phyloP scores from a whole-genome alignment of 2,797 vertebrate genomes.

The Lagorchestes hirsutus region DNA sequence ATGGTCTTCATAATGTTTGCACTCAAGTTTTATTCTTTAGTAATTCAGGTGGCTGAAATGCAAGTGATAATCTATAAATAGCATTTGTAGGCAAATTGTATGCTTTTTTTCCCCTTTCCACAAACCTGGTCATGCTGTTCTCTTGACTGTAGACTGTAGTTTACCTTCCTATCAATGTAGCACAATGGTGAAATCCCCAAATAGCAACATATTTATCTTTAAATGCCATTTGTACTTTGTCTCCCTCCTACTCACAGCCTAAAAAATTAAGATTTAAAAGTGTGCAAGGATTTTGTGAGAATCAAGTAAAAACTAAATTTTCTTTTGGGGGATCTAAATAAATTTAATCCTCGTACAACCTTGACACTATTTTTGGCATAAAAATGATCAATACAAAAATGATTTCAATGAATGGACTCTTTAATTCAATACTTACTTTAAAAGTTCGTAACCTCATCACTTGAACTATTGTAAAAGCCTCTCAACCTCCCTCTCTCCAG shows the following conservation, averaged over 20 bases:
- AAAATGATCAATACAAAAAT: neutral
- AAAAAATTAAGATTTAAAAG: neutral
- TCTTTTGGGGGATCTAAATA: neutral
- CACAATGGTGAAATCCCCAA: neutral
- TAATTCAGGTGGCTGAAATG: neutral
- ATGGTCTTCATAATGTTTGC: neutral
- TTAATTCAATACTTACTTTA: neutral
- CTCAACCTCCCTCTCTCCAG: neutral
- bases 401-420: neutral
- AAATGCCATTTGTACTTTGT: neutral
- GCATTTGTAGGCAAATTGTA: neutral
- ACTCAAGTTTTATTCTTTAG: neutral
- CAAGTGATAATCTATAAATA: neutral
- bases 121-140: neutral
- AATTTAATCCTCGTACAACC: neutral
- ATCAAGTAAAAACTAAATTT: neutral
- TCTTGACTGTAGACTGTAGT: neutral
- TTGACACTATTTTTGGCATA: neutral
- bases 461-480: neutral
- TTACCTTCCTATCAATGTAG: neutral
- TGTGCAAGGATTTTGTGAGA: neutral
- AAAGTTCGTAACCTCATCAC: neutral
- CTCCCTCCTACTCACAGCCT: neutral
- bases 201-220: neutral
- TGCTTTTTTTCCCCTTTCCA: neutral